phyloP scores from a whole-genome alignment of 37 sponge, comb jelly and placozoan species.

The Oopsacas minuta region DNA sequence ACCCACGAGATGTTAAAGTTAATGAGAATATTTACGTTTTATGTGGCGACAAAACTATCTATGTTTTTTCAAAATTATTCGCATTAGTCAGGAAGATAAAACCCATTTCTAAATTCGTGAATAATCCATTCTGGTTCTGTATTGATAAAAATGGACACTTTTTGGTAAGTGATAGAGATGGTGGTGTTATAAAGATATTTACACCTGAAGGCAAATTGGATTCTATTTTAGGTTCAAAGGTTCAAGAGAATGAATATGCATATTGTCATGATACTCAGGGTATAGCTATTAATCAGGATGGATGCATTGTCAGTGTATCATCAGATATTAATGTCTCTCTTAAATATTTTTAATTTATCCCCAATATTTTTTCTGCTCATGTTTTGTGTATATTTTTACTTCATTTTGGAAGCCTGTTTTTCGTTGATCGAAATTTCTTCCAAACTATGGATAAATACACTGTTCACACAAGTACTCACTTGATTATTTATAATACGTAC shows the following conservation, averaged over 20 bases:
- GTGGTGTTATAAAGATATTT: not conserved
- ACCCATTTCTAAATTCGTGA: not conserved
- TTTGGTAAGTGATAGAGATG: not conserved
- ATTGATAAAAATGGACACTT: not conserved
- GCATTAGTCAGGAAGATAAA: not conserved
- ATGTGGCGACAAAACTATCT: not conserved
- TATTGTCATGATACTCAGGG: not conserved
- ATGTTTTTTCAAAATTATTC: not conserved
- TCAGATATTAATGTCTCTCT: not conserved
- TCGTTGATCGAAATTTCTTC: too few relatives aligned
- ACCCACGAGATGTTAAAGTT: conserved; percentile 2
- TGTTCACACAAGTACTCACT: too few relatives aligned
- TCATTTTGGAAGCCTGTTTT: too few relatives aligned
- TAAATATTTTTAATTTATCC: not conserved
- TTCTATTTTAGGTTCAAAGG: not conserved
- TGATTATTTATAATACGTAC: too few relatives aligned
- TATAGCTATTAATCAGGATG: not conserved
- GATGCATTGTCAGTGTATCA: not conserved
- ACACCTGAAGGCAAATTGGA: not conserved
- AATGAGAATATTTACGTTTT: not conserved
- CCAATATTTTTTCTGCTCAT: too few relatives aligned
- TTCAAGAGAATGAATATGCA: not conserved
- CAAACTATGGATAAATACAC: too few relatives aligned
- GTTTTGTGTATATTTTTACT: too few relatives aligned
- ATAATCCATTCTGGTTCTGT: not conserved